Base-by-base conservation (phyloP, 2,113 vertebrate genomes). In the Rafetus swinhoei region DNA sequence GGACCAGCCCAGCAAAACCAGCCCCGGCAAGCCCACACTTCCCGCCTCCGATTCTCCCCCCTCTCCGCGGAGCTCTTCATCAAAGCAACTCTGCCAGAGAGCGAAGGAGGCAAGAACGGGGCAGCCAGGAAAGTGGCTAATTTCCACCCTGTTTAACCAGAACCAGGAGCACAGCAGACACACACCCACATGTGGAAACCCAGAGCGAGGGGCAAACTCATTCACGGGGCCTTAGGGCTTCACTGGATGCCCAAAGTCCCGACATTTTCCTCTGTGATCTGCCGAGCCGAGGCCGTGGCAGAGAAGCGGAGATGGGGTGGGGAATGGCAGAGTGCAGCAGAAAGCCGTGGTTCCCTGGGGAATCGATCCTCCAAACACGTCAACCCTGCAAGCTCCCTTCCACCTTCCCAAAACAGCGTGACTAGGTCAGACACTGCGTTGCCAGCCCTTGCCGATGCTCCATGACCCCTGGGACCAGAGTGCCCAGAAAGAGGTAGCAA, bases 21-120 rank as follows among this genome's bases (percentile, higher is more conserved):
- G 92, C 93, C 93, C 87, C 81, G 53, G 82, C 86, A 97, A 95
- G 29, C 87, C 94, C 95, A 92, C 18, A 1, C 27, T 53, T 95
- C 93, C 96, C 96, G 95, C 90, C 79, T 84, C 13, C 4, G 96
- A 97, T 96, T 95, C 96, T 92, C 94, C 87, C 95, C 45, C 93
- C 82, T 80, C 84, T 74, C 93, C 91, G 94, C 94, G 86, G 94
- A 29, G 86, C 94, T 45, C 92, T 94, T 90, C 95, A 95, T 93
- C 92, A 92, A 93, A 96, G 76, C 91, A 91, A 60, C 93, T 94
- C 57, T 35, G 27, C 86, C 24, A 84, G 87, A 29, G 72, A 90
- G 84, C 79, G 27, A 45, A 13, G 1, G 88, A 85, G 95, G 1
- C 92, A 93, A 92, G 93, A 79, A 85, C 9, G 39, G 27, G 77